Evolutionary conservation across 35 echinoderm and acorn worm genomes (phyloP).

Genomic region (Eucidaris tribuloides): DNA sequence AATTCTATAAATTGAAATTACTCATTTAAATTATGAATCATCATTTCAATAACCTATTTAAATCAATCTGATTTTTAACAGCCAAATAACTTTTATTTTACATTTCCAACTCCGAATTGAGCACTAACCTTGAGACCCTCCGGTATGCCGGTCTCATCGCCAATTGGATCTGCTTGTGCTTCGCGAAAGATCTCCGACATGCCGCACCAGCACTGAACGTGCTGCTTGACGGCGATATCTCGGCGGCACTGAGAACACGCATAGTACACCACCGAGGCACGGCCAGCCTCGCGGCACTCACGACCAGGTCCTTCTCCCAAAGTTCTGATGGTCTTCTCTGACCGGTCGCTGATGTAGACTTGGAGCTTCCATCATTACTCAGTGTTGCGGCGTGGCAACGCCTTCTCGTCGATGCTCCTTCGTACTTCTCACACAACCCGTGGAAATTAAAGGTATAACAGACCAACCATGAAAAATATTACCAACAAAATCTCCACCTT

Average conservation of each 20-base stretch:
- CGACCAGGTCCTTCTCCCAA: conserved; percentile 83
- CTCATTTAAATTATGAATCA: too few relatives aligned
- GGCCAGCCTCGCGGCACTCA: conserved; percentile 72
- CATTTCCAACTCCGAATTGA: too few relatives aligned
- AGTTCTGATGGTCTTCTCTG: conserved; percentile 85
- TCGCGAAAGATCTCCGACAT: conserved; percentile 94
- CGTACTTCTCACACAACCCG: conserved; percentile 93
- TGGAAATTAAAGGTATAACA: background rate
- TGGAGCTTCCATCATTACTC: conserved; percentile 87
- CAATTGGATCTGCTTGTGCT: conserved; percentile 84
- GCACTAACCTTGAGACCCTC: conserved; percentile 90
- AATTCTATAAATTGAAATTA: too few relatives aligned
- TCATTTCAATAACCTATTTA: too few relatives aligned
- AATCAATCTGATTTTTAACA: too few relatives aligned
- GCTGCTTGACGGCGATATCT: conserved; percentile 93
- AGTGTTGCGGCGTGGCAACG: conserved; percentile 97
- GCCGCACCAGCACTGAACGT: conserved; percentile 93
- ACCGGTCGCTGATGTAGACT: conserved; percentile 73
- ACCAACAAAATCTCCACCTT: too few relatives aligned
- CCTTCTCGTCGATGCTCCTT: conserved; percentile 95
- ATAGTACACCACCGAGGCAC: conserved; percentile 93
- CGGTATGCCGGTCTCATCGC: conserved; percentile 81
- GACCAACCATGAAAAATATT: background rate
- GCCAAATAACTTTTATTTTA: too few relatives aligned
- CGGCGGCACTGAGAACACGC: conserved; percentile 93